Base-by-base conservation (phyloP, 35 echinoderm and acorn worm genomes). In the Apostichopus parvimensis region DNA sequence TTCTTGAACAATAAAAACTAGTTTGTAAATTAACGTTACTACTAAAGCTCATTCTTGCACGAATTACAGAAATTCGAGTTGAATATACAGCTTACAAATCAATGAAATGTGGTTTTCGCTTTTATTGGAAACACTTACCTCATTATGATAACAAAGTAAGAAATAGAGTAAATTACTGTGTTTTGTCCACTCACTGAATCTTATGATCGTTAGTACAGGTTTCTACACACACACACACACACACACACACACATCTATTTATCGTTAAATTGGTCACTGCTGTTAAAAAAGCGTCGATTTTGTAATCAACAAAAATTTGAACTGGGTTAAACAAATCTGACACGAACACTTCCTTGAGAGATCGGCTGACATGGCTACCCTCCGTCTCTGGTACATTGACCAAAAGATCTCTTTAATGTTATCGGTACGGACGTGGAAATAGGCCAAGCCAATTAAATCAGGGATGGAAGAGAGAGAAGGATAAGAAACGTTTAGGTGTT, bases 361-460 rank as follows among this genome's bases (percentile, higher is more conserved):
- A 84, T 57, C 23, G 55, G 14, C 4, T 59, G 55, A 84, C 13
- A 59, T 21, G 54, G 7, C 54, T 20, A 58, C 7, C 54, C 15
- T 53, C 54, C 0, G 9, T 20, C 22, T 15, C 55, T 58, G 81
- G 81, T 20, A 55, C 81, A 84, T 84, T 84, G 81, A 84, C 81
- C 81, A 84, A 59, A 58, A 59, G 13, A 84, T 84, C 25, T 80
- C 28, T 56, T 68, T 68, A 75, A 18, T 18, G 71, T 75, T 18
- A 75, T 75, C 71, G 53, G 54, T n/a, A 17, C 25, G 14, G 81
- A 9, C 56, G 55, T 59, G 56, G 54, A 84, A 84, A 25, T 84
- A 84, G 81, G 81, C 56, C 81, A 84, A 84, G 57, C 81, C 81
- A 84, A 84, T 84, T 84, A 84, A 75, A 75, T 75, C 81, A 84